A percentile compares a stretch with the other conserved stretches of the same genome.
These are phyloP conservation scores for Rattus norvegicus DNA, from an alignment of 2,113 vertebrate genomes.

Conservation along the genomic window GRCr8 NC_086032.1:94280501-94281000, in stretches of 20 bases:
- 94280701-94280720: neutral
- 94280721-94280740: neutral
- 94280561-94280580: neutral
- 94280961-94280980: neutral
- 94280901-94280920: neutral
- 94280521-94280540: neutral
- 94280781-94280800: neutral
- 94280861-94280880: neutral
- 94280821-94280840: neutral
- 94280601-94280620: neutral
- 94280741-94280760: neutral
- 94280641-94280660: neutral
- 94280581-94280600: neutral
- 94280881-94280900: neutral
- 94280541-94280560: neutral
- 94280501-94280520: neutral
- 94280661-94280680: neutral
- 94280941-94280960: neutral
- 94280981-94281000: neutral
- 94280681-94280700: neutral
- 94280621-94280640: neutral
- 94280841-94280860: neutral
- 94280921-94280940: fast-evolving
- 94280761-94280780: neutral
- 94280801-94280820: neutral